Evolutionary conservation across 1,140 invertebrate genomes (phyloP).

Genomic region (Anoplophora glabripennis): DNA sequence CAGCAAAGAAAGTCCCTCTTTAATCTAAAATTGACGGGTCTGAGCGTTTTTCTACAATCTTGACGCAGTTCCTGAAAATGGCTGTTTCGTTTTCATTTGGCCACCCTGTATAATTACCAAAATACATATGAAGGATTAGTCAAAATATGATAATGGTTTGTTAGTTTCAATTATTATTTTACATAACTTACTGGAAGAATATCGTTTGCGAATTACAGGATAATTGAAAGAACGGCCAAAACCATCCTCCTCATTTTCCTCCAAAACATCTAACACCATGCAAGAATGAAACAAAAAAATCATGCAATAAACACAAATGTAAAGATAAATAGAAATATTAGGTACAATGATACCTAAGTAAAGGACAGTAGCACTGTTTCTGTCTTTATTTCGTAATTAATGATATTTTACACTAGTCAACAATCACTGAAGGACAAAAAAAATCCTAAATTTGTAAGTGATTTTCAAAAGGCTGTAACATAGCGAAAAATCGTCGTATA

Average conservation of each 20-base stretch:
- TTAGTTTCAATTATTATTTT: neutral
- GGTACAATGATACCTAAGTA: neutral
- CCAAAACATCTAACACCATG: slow-evolving; percentile 51
- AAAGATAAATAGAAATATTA: neutral
- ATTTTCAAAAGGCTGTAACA: slow-evolving; percentile 2
- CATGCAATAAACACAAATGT: slow-evolving; percentile 8
- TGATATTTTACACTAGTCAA: too few species aligned
- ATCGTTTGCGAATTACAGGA: slow-evolving; percentile 47
- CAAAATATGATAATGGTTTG: neutral
- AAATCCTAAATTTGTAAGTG: neutral
- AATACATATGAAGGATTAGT: too few species aligned
- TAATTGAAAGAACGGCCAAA: slow-evolving; percentile 48
- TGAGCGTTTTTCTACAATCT: too few species aligned
- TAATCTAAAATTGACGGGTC: too few species aligned
- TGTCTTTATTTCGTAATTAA: neutral
- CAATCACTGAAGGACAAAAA: too few species aligned
- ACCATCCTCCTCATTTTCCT: slow-evolving; percentile 54
- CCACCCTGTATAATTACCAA: too few species aligned
- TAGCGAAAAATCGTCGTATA: neutral
- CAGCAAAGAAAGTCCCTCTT: too few species aligned
- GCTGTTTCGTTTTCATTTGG: too few species aligned
- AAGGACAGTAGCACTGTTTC: neutral
- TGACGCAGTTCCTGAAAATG: too few species aligned
- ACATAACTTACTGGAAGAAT: slow-evolving; percentile 54
- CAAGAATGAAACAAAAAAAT: slow-evolving; percentile 5